These are phyloP conservation scores for Illadopsis cleaveri DNA, from an alignment of 2,113 vertebrate species.

Conservation along the genomic window DNA sequence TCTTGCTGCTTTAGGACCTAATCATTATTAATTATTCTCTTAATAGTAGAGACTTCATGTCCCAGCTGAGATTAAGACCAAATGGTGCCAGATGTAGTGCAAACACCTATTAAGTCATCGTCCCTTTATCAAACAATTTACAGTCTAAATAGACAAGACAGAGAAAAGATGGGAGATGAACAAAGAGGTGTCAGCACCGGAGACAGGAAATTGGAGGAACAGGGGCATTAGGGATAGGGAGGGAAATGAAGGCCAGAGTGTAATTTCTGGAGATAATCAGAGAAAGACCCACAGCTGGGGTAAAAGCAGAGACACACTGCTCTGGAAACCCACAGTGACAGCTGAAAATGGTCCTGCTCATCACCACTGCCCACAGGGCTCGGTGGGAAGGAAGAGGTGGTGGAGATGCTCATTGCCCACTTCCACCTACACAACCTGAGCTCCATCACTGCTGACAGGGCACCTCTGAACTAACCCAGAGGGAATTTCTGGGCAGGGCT, in stretches of 20 bases:
- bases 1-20: conserved; percentile 26
- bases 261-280: neutral
- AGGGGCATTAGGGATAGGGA: neutral
- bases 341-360: neutral
- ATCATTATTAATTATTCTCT: conserved; percentile 51
- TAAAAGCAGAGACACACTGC: neutral
- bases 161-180: conserved; percentile 62
- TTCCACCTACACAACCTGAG: neutral
- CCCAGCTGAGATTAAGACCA: conserved; percentile 51
- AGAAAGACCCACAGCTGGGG: neutral
- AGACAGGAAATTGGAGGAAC: conserved; percentile 34
- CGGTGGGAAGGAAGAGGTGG: accelerated
- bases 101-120: conserved; percentile 65
- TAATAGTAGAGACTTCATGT: conserved; percentile 37
- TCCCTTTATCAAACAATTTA: conserved; percentile 63
- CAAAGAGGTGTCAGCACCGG: conserved; percentile 11
- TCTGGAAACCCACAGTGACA: neutral
- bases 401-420: neutral
- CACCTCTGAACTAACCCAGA: neutral
- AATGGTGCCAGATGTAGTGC: conserved; percentile 55
- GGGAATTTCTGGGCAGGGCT: neutral
- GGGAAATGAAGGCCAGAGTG: neutral
- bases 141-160: conserved; percentile 45
- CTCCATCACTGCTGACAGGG: accelerated
- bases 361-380: accelerated